Evolutionary conservation across 2,797 vertebrate genomes (phyloP), one percentile per base, ranked within the genome.

Genomic region (Euthynnus affinis): DNA sequence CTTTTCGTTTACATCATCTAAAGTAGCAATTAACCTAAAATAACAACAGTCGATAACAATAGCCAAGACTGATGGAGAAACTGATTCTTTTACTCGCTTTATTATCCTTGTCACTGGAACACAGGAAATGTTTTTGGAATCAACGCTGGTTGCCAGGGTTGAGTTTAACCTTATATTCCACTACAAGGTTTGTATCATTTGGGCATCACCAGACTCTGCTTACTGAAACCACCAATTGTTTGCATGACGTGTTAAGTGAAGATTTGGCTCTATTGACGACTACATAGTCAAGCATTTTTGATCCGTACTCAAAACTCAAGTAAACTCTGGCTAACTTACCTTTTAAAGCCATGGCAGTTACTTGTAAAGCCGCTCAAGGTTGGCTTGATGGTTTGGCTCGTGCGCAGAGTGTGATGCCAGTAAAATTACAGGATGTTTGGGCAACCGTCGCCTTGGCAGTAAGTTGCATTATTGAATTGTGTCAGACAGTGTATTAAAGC

Each of bases 311-410:
- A 78, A 81, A 80, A 65, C 25, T 71, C 29, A 25, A 76, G 67
- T 79, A 64, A 86, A 83, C 78, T 76, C 65, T 85, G 79, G 83
- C 64, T 85, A 84, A 76, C 81, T 76, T 78, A 67, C 76, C 73
- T 74, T 71, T 58, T 75, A 78, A 76, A 68, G 74, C 55, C 65
- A 56, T 58, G 71, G 68, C 34, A 64, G 61, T 77, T 67, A 71
- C 2, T 67, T 62, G 58, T 77, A 79, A 79, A 77, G 67, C 71
- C 76, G 22, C 15, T 44, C 23, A 40, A 32, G 46, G 27, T 69
- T 74, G 56, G 80, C 71, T 66, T 62, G 37, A 68, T 48, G 37
- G 69, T 69, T 71, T 87, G 76, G 80, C 55, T 78, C 53, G 56
- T 29, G 80, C 59, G 63, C 48, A 15, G 4, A 57, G 55, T 18